Evolutionary conservation across 1,140 invertebrate genomes (phyloP).

Genomic region (Drosophila chauvacae): DNA sequence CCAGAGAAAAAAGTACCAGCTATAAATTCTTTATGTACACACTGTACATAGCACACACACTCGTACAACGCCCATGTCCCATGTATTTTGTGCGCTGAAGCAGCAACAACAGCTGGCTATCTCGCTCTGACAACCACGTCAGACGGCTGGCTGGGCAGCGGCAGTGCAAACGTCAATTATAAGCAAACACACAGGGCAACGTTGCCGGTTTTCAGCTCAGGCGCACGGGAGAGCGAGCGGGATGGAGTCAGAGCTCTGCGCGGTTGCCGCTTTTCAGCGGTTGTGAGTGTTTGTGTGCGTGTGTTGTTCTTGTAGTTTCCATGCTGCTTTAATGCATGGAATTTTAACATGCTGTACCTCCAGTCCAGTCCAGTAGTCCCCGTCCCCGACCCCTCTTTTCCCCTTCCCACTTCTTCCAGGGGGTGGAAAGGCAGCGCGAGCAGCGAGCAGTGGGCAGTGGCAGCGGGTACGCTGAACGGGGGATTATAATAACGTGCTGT

Average conservation of each 20-base stretch:
- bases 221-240: slow-evolving; percentile 14
- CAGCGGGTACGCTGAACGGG: slow-evolving; percentile 10
- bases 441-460: slow-evolving; percentile 11
- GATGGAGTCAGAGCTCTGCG: slow-evolving; percentile 8
- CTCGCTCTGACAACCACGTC: slow-evolving; percentile 73
- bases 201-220: slow-evolving; percentile 61
- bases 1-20: slow-evolving; percentile 69
- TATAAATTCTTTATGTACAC: slow-evolving; percentile 80
- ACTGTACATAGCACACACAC: slow-evolving; percentile 55
- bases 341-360: slow-evolving; percentile 73
- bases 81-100: slow-evolving; percentile 73
- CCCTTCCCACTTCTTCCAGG: slow-evolving; percentile 23
- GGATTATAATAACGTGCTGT: slow-evolving; percentile 79
- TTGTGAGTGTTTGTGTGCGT: slow-evolving; percentile 27
- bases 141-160: slow-evolving; percentile 50
- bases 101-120: slow-evolving; percentile 66
- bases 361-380: slow-evolving; percentile 30
- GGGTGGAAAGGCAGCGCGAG: slow-evolving; percentile 41
- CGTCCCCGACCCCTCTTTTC: neutral
- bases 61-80: slow-evolving; percentile 12
- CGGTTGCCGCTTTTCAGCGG: slow-evolving; percentile 42
- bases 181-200: slow-evolving; percentile 67
- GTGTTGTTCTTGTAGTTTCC: slow-evolving; percentile 78
- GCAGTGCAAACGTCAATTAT: slow-evolving; percentile 82
- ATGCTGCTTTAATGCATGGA: slow-evolving; percentile 74